These are phyloP conservation scores for Gila orcuttii DNA, from an alignment of 2,113 vertebrate species.

Conservation along the genomic window DNA sequence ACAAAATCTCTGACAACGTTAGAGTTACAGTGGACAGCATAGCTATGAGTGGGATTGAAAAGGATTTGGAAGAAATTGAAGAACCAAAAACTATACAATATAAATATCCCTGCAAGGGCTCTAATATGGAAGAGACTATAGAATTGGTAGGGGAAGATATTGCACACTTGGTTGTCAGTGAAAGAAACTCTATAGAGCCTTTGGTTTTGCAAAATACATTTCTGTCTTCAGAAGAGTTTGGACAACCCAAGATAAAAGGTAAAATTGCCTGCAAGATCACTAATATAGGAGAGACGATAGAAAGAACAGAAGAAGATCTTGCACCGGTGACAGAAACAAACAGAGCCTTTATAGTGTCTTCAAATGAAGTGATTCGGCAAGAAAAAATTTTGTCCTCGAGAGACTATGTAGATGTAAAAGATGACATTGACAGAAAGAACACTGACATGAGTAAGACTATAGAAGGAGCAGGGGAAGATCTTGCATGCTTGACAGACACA, in stretches of 20 bases:
- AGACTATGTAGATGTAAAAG: background rate
- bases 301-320: background rate
- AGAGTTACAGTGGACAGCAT: background rate
- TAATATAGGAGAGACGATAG: background rate
- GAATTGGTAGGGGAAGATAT: background rate
- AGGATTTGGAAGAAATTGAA: background rate
- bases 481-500: background rate
- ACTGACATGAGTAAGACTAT: background rate
- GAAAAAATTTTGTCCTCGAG: background rate
- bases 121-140: background rate
- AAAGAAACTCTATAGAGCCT: background rate
- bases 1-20: background rate
- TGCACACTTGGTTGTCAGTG: background rate
- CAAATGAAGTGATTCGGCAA: background rate
- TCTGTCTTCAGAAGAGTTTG: constrained; percentile 4
- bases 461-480: background rate
- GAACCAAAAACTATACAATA: background rate
- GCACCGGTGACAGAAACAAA: background rate
- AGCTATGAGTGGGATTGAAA: background rate
- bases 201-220: constrained; percentile 11
- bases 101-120: background rate
- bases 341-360: background rate
- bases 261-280: background rate
- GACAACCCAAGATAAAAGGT: background rate
- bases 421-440: background rate